phyloP scores from a whole-genome alignment of 92 coral and sea anemone genomes.

The Epizoanthus rinbou region DNA sequence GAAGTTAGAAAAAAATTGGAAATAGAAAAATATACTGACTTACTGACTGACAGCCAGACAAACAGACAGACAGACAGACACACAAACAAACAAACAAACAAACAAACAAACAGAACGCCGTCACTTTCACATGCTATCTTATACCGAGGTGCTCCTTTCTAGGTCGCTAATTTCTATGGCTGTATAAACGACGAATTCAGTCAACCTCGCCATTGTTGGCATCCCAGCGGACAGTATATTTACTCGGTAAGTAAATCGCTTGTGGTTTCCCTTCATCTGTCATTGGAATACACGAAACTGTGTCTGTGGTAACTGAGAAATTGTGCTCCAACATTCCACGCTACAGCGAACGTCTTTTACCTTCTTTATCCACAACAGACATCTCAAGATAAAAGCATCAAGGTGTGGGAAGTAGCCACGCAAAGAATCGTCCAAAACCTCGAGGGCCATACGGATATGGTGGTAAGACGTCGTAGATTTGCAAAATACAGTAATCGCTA shows the following conservation, averaged over 20 bases:
- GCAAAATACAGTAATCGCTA: too few species aligned
- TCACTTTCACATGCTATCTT: neutral
- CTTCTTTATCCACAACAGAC: constrained; percentile 36
- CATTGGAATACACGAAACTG: neutral
- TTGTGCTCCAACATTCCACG: too few species aligned
- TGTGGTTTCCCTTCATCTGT: neutral
- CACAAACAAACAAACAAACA: too few species aligned
- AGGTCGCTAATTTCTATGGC: constrained; percentile 69
- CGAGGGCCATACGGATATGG: constrained; percentile 56
- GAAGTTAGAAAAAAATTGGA: too few species aligned
- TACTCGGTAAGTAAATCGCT: constrained; percentile 51
- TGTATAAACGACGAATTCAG: constrained; percentile 66
- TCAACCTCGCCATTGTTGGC: constrained; percentile 70
- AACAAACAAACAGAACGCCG: too few species aligned
- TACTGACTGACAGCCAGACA: too few species aligned
- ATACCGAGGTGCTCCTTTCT: neutral
- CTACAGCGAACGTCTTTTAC: neutral
- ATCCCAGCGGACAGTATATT: constrained; percentile 61
- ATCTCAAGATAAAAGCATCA: constrained; percentile 58
- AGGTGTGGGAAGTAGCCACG: constrained; percentile 61
- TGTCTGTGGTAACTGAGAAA: too few species aligned
- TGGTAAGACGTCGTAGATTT: constrained; percentile 43
- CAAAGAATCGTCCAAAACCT: constrained; percentile 54
- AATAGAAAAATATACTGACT: too few species aligned
- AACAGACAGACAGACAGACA: too few species aligned